Evolutionary conservation across 2,888 invertebrate genomes (phyloP).

Genomic region (Augiades crinisus): DNA sequence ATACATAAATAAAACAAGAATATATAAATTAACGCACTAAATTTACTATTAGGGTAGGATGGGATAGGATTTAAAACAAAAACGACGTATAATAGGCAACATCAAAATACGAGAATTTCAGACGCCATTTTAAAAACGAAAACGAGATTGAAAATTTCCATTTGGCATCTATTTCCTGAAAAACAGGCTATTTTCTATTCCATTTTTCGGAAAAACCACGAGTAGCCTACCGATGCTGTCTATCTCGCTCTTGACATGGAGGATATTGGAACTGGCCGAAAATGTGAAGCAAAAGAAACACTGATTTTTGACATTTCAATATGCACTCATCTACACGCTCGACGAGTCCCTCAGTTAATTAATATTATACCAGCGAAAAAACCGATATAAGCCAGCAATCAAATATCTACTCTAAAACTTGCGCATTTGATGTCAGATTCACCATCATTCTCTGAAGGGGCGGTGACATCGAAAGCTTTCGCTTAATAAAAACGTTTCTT

Average conservation of each 20-base stretch:
- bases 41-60: no score
- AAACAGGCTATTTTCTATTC: slow-evolving; percentile 69
- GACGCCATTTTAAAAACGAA: slow-evolving; percentile 42
- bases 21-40: no score
- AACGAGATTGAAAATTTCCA: slow-evolving; percentile 71
- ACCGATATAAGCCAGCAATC: slow-evolving; percentile 29
- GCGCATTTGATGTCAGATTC: slow-evolving; percentile 32
- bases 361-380: slow-evolving; percentile 47
- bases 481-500: slow-evolving; percentile 62
- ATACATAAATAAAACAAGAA: no score
- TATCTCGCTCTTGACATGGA: slow-evolving; percentile 65
- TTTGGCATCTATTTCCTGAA: slow-evolving; percentile 71
- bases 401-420: slow-evolving; percentile 40
- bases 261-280: slow-evolving; percentile 72
- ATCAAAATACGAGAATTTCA: slow-evolving; percentile 2
- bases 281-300: slow-evolving; percentile 78
- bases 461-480: slow-evolving; percentile 54
- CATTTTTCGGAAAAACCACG: slow-evolving; percentile 59
- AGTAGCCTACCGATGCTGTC: slow-evolving; percentile 53
- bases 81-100: background rate
- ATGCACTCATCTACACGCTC: slow-evolving; percentile 68
- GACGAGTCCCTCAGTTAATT: slow-evolving; percentile 55
- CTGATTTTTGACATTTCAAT: slow-evolving; percentile 76
- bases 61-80: no score
- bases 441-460: slow-evolving; percentile 14